Evolutionary conservation across 2,888 invertebrate genomes (phyloP).

Genomic region (Exocentrus adspersus): DNA sequence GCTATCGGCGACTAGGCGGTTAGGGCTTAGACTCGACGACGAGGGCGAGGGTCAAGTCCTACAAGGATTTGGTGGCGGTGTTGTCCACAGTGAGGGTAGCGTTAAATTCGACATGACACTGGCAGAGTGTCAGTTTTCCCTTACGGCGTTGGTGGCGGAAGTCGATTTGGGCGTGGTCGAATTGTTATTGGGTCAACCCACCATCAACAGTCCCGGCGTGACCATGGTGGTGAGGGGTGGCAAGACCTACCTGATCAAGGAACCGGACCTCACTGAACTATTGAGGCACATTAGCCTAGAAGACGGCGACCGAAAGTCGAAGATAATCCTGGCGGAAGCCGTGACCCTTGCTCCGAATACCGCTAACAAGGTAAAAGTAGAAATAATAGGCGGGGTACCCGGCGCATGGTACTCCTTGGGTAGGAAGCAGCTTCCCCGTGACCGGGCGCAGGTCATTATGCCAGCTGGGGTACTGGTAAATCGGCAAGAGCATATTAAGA

Average conservation of each 20-base stretch:
- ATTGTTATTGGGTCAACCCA: conserved; percentile 22
- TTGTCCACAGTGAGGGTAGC: neutral
- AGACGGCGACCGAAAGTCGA: neutral
- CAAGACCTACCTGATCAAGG: neutral
- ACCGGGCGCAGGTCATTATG: neutral
- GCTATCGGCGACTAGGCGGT: neutral
- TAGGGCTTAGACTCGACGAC: neutral
- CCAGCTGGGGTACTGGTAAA: neutral
- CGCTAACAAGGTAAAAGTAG: neutral
- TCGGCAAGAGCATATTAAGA: neutral
- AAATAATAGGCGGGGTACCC: neutral
- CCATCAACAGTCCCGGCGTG: conserved; percentile 24
- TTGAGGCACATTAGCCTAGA: neutral
- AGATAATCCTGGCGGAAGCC: neutral
- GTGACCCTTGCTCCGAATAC: neutral
- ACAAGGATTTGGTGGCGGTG: neutral
- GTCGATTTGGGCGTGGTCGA: neutral
- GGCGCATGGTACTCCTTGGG: neutral
- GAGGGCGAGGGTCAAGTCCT: neutral
- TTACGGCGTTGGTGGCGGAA: neutral
- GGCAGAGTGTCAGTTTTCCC: neutral
- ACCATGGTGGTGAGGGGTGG: conserved; percentile 4
- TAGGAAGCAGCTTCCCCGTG: neutral
- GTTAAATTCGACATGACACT: neutral
- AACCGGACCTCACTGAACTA: neutral